Conservation (phyloP, 2,113 vertebrate species). For the Columbina picui region DNA sequence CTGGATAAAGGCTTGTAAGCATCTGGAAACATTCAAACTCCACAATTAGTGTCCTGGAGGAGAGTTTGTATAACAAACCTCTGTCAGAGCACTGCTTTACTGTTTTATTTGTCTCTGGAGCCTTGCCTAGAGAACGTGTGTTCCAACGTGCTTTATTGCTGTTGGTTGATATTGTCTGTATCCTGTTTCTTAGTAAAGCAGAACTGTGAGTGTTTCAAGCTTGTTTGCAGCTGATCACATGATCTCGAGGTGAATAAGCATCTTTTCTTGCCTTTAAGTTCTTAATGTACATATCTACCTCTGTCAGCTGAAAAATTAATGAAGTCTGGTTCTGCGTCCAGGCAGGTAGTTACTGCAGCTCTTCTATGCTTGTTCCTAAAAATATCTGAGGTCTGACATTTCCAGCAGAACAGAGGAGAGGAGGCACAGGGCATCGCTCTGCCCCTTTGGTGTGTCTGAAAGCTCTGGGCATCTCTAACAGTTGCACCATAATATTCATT, state of each 20-base stretch:
- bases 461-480: background rate
- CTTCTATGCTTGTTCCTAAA: background rate
- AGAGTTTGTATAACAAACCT: background rate
- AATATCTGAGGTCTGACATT: background rate
- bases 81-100: background rate
- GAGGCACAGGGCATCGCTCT: background rate
- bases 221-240: background rate
- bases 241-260: background rate
- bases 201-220: background rate
- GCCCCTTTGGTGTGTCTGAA: background rate
- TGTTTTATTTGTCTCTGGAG: background rate
- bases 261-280: background rate
- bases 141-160: background rate
- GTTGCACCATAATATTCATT: background rate
- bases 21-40: conserved; percentile 50
- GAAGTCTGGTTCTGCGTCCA: background rate
- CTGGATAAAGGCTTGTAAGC: background rate
- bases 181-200: background rate
- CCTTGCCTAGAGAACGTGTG: background rate
- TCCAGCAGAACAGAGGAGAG: background rate
- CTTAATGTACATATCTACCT: accelerated
- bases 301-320: background rate
- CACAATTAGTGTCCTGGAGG: background rate
- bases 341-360: background rate
- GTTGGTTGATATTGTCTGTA: background rate